Conservation (phyloP, 1,140 invertebrate genomes). For the Hypsibius dujardini region DNA sequence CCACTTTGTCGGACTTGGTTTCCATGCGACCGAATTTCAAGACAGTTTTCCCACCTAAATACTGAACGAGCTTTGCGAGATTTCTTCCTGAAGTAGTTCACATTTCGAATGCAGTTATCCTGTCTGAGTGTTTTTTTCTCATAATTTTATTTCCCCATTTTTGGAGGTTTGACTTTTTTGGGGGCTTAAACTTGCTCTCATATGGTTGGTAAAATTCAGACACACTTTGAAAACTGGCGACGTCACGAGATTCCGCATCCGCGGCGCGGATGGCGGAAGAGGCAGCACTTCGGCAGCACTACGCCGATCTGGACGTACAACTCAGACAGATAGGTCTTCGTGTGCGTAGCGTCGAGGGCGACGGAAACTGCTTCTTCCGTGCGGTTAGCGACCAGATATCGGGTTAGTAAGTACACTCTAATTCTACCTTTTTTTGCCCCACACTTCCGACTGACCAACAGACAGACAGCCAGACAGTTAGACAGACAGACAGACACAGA, state of each 20-base stretch:
- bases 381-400: slow-evolving; percentile 1
- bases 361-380: slow-evolving; percentile 15
- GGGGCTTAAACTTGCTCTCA: not conserved
- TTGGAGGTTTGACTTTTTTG: not conserved
- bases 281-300: not conserved
- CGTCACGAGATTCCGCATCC: not conserved
- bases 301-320: slow-evolving; percentile 10
- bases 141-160: not conserved
- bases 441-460: too few species aligned
- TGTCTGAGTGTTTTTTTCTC: not conserved
- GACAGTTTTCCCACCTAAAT: too few species aligned
- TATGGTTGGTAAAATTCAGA: not conserved
- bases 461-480: too few species aligned
- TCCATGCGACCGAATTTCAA: too few species aligned
- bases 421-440: too few species aligned
- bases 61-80: too few species aligned
- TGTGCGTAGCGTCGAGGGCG: not conserved
- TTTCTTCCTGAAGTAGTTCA: too few species aligned
- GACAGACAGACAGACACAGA: too few species aligned
- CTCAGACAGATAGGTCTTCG: not conserved
- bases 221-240: too few species aligned
- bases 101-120: too few species aligned
- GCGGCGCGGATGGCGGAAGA: not conserved
- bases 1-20: too few species aligned
- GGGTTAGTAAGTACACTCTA: not conserved